phyloP scores from a whole-genome alignment of 1,140 invertebrate genomes.

The Cotesia chilonis region DNA sequence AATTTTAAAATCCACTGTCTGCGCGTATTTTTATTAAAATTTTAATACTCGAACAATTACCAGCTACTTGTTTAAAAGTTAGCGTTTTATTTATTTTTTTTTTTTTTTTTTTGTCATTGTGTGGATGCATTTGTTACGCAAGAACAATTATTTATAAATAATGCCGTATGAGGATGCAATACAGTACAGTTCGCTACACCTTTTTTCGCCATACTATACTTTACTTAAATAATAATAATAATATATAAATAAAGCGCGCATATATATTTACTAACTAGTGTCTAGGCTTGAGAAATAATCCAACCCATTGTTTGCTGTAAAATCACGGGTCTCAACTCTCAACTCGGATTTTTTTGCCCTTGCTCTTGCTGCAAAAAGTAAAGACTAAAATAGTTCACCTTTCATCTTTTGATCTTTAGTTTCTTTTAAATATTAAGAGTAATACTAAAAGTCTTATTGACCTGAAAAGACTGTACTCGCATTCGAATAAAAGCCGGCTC shows the following conservation, averaged over 20 bases:
- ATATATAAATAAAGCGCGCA: not conserved
- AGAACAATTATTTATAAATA: constrained; percentile 7
- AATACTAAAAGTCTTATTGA: not conserved
- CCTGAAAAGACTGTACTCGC: not conserved
- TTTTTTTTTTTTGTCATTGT: not conserved
- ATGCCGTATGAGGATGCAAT: not conserved
- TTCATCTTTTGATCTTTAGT: constrained; percentile 6
- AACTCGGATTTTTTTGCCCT: not conserved
- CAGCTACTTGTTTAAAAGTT: no score
- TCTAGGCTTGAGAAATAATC: constrained; percentile 32
- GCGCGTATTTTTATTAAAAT: no score
- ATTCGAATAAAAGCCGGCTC: no score
- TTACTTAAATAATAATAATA: constrained; percentile 6
- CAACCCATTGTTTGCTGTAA: constrained; percentile 29
- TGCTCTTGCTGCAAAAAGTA: not conserved
- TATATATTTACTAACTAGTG: constrained; percentile 10
- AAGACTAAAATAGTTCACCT: constrained; percentile 2
- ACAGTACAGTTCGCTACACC: no score
- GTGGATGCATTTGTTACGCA: not conserved
- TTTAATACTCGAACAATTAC: no score
- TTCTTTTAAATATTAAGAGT: not conserved
- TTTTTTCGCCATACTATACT: not conserved
- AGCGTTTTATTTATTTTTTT: no score
- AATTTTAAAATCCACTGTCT: no score
- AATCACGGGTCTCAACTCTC: not conserved